These are phyloP conservation scores for Eristalis tenax DNA, from an alignment of 2,888 invertebrate genomes.

Conservation along the genomic window DNA sequence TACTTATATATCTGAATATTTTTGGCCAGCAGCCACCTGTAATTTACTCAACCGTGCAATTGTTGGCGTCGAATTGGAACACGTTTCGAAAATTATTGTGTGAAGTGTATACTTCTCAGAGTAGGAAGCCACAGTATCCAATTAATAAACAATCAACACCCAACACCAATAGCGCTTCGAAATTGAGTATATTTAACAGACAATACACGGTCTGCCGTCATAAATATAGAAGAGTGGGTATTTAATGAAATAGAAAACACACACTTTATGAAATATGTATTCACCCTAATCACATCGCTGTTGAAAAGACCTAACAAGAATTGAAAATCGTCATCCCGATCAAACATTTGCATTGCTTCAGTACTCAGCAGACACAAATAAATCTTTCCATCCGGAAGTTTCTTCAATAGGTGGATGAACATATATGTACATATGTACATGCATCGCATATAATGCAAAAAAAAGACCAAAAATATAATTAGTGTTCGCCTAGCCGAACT, in stretches of 20 bases:
- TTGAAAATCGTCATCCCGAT: not conserved
- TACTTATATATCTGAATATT: no score
- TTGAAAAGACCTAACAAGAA: not conserved
- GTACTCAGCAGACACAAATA: not conserved
- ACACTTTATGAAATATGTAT: not conserved
- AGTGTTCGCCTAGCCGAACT: not conserved
- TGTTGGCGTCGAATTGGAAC: not conserved
- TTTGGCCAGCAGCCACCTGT: not conserved
- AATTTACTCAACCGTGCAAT: not conserved
- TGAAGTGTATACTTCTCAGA: not conserved
- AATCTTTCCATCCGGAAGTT: conserved; percentile 8
- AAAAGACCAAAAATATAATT: conserved; percentile 14
- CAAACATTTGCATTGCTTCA: not conserved
- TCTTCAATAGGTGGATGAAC: not conserved
- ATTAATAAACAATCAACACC: not conserved
- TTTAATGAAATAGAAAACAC: not conserved
- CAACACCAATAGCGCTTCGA: not conserved
- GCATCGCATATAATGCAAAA: conserved; percentile 1
- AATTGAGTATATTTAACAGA: not conserved
- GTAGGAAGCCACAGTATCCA: not conserved
- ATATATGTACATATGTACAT: no score
- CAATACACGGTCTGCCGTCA: not conserved
- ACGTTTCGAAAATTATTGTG: not conserved
- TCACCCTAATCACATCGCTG: not conserved
- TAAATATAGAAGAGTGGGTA: no score